Percentiles rank a stretch among this genome's conserved stretches.
Conservation (phyloP, 2,113 vertebrate genomes). For the Indri indri region DNA sequence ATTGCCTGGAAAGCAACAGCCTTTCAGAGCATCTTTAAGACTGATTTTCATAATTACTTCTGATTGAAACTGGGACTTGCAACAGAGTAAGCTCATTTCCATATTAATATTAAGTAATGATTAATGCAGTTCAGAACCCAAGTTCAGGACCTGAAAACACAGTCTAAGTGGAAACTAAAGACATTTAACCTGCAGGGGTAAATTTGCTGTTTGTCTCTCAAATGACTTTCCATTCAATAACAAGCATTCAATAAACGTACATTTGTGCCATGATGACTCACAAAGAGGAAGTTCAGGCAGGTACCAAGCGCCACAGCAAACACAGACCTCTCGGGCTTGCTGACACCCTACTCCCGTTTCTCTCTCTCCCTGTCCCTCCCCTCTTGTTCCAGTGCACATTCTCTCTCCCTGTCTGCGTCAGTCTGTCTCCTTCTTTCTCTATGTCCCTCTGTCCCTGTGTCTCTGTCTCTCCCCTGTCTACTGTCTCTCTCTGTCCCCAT, state of each 20-base stretch:
- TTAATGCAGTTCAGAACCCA: conserved; percentile 47
- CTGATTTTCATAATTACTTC: conserved; percentile 76
- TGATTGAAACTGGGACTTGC: conserved; percentile 72
- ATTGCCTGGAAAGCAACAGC: conserved; percentile 62
- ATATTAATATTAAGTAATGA: conserved; percentile 73
- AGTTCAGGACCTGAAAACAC: conserved; percentile 27
- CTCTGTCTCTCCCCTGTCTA: not conserved
- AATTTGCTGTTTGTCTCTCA: not conserved
- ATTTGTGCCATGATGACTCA: not conserved
- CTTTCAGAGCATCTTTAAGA: conserved; percentile 38
- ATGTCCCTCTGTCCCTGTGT: not conserved
- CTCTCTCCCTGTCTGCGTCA: not conserved
- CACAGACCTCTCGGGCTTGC: not conserved
- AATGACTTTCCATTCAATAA: conserved; percentile 41
- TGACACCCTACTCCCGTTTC: not conserved
- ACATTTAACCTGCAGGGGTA: not conserved
- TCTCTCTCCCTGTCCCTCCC: not conserved
- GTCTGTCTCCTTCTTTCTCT: not conserved
- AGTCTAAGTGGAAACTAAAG: conserved; percentile 28
- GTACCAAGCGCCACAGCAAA: not conserved
- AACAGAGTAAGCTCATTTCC: conserved; percentile 64
- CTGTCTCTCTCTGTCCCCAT: not conserved
- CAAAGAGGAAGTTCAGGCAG: not conserved
- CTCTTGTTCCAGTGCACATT: not conserved
- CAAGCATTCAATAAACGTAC: not conserved